These are phyloP conservation scores for Eira barbara DNA, from an alignment of 2,113 vertebrate genomes.

Conservation along the genomic window DNA sequence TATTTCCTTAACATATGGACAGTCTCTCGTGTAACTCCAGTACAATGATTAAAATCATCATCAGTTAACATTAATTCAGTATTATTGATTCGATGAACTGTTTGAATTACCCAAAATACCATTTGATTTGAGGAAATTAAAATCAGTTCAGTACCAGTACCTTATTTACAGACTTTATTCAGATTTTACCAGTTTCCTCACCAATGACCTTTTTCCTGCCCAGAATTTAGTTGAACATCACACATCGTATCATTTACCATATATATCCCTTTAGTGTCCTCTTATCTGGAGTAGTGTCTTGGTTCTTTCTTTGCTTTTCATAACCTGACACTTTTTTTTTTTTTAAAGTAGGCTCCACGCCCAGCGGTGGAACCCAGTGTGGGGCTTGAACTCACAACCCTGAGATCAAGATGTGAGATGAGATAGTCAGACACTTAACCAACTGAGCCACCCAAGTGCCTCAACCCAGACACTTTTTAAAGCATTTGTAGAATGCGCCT, in stretches of 20 bases:
- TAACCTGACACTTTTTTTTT: not conserved
- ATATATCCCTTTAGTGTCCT: not conserved
- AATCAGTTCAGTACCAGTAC: not conserved
- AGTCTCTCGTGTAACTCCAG: not conserved
- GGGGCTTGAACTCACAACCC: not conserved
- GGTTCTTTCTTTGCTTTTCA: not conserved
- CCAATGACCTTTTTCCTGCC: not conserved
- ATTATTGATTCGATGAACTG: not conserved
- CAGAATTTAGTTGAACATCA: not conserved
- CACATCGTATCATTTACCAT: not conserved
- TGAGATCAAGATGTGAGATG: not conserved
- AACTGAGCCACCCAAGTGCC: not conserved
- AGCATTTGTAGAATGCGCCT: not conserved
- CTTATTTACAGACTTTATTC: not conserved
- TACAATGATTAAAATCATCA: not conserved
- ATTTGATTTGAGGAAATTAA: conserved; percentile 1
- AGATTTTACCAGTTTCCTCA: not conserved
- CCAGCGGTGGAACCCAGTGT: not conserved
- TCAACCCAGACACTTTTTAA: not conserved
- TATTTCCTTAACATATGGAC: not conserved
- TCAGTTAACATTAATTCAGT: not conserved
- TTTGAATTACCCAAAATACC: not conserved
- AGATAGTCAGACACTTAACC: not conserved
- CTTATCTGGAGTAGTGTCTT: not conserved
- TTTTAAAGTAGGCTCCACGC: not conserved